Evolutionary conservation across 2,797 vertebrate species (phyloP).

Genomic region (Urophycis tenuis): DNA sequence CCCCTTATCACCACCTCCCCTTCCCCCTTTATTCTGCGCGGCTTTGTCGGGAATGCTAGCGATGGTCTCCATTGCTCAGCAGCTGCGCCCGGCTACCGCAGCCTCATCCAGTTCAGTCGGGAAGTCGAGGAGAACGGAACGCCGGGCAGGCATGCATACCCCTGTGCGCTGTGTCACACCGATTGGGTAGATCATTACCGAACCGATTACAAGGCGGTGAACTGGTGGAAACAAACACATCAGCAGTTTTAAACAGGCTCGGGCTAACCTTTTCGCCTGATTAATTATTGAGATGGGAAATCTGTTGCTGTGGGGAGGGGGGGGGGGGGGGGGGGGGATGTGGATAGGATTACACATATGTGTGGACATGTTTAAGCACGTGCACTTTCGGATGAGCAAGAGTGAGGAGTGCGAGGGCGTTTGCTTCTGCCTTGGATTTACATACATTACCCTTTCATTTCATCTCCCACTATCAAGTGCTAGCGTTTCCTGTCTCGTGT

Average conservation of each 20-base stretch:
- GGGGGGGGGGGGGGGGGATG: not conserved
- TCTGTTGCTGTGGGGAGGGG: slow-evolving; percentile 5
- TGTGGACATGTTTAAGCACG: slow-evolving; percentile 30
- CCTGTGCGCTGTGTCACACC: slow-evolving; percentile 2
- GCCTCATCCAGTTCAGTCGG: slow-evolving; percentile 30
- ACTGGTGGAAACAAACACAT: not conserved
- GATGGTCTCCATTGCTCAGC: slow-evolving; percentile 55
- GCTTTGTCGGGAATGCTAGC: slow-evolving; percentile 66
- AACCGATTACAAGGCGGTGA: not conserved
- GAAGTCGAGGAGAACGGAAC: slow-evolving; percentile 41
- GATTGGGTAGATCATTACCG: not conserved
- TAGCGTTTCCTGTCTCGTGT: slow-evolving; percentile 63
- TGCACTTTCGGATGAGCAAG: slow-evolving; percentile 34
- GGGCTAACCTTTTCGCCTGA: slow-evolving; percentile 6
- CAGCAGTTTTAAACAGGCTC: not conserved
- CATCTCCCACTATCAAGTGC: slow-evolving; percentile 55
- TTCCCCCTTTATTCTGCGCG: slow-evolving; percentile 57
- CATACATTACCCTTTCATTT: slow-evolving; percentile 50
- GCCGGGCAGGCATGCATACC: slow-evolving; percentile 15
- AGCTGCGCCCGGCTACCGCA: slow-evolving; percentile 34
- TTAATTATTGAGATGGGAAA: slow-evolving; percentile 16
- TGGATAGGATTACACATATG: slow-evolving; percentile 25
- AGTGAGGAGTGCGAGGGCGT: slow-evolving; percentile 25
- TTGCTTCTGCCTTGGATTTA: slow-evolving; percentile 45
- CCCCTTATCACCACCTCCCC: not conserved